phyloP scores from a whole-genome alignment of 2,888 invertebrate species.

The Thyatira batis region DNA sequence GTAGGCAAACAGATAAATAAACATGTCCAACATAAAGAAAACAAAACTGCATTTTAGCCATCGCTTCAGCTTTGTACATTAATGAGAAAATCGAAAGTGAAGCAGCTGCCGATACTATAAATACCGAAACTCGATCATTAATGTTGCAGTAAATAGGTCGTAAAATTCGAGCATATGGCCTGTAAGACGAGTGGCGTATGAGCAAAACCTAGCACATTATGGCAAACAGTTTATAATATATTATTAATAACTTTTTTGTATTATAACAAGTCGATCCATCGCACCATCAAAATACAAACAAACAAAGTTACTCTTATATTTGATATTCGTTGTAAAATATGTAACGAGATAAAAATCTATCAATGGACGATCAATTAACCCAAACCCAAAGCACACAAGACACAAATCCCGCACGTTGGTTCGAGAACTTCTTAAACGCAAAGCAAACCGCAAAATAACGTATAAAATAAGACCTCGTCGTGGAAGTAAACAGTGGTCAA shows the following conservation, averaged over 20 bases:
- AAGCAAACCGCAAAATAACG: slow-evolving; percentile 60
- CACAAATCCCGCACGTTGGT: slow-evolving; percentile 31
- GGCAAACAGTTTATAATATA: not conserved
- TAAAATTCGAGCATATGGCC: slow-evolving; percentile 44
- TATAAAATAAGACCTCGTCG: slow-evolving; percentile 72
- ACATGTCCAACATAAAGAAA: not conserved
- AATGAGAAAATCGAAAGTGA: slow-evolving; percentile 41
- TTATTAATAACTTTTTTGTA: too few species aligned
- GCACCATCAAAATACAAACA: not conserved
- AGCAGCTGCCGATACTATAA: slow-evolving; percentile 51
- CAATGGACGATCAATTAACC: not conserved
- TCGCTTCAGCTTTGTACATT: slow-evolving; percentile 26
- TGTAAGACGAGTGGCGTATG: slow-evolving; percentile 38
- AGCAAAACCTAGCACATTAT: slow-evolving; percentile 18
- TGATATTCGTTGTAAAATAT: too few species aligned
- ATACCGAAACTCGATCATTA: slow-evolving; percentile 44
- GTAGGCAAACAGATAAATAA: slow-evolving; percentile 4
- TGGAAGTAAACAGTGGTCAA: slow-evolving; percentile 81
- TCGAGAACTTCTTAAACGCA: slow-evolving; percentile 37
- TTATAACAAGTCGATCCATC: slow-evolving; percentile 8
- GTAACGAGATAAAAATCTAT: not conserved
- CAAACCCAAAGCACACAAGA: not conserved
- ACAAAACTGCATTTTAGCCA: not conserved
- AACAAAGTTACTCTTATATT: not conserved
- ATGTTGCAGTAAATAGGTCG: slow-evolving; percentile 51